Evolutionary conservation across 2,113 vertebrate genomes (phyloP).

Genomic region (Condylura cristata): DNA sequence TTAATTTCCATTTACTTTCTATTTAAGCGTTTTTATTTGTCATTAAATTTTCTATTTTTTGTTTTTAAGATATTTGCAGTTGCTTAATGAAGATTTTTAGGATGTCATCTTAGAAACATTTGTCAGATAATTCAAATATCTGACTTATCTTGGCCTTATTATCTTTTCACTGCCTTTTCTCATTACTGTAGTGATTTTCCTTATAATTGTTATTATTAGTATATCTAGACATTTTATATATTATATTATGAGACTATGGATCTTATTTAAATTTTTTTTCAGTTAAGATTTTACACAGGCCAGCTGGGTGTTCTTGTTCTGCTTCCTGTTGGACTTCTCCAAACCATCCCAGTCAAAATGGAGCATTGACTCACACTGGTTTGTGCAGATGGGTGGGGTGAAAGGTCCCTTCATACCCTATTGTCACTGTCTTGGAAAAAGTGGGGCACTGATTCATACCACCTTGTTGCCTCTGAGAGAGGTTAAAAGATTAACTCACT

Average conservation of each 20-base stretch:
- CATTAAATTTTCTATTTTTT: neutral
- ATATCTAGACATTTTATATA: neutral
- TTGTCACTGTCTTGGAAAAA: slow-evolving; percentile 21
- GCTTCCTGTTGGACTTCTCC: neutral
- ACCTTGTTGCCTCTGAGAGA: neutral
- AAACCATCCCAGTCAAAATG: neutral
- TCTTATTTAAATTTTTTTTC: neutral
- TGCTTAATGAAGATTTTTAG: neutral
- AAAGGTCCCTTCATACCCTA: neutral
- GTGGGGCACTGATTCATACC: neutral
- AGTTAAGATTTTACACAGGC: neutral
- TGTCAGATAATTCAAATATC: neutral
- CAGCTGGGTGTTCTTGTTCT: neutral
- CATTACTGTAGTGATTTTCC: neutral
- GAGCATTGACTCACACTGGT: slow-evolving; percentile 42
- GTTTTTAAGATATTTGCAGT: neutral
- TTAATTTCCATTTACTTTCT: neutral
- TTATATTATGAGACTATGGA: neutral
- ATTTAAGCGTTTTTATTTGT: neutral
- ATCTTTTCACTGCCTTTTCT: neutral
- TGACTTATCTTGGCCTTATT: neutral
- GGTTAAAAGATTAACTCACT: neutral
- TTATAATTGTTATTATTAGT: neutral
- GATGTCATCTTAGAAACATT: neutral
- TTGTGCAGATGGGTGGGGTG: neutral